Conservation (phyloP, 2,113 vertebrate species). For the Galemys pyrenaicus region DNA sequence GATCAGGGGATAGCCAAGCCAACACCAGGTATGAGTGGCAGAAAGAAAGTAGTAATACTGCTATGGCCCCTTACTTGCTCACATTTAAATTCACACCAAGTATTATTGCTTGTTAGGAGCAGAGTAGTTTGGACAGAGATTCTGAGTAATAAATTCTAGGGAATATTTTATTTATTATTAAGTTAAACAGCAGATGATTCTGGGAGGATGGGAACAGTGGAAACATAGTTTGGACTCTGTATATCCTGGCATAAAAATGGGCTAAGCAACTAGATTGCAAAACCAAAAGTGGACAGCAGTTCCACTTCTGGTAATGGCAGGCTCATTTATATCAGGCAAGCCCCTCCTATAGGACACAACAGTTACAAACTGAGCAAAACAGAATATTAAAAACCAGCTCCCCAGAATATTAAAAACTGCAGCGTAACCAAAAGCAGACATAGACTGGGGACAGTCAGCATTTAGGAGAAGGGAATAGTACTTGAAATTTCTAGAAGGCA, state of each 20-base stretch:
- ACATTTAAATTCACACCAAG: not conserved
- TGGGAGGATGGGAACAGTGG: not conserved
- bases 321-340: not conserved
- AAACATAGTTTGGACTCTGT: not conserved
- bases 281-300: not conserved
- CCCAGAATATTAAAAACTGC: not conserved
- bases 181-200: not conserved
- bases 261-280: not conserved
- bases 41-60: not conserved
- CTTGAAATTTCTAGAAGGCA: not conserved
- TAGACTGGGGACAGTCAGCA: not conserved
- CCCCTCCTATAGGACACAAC: not conserved
- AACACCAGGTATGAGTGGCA: slow-evolving; percentile 79
- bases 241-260: slow-evolving; percentile 20
- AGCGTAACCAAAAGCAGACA: not conserved
- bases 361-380: not conserved
- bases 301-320: not conserved
- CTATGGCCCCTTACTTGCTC: not conserved
- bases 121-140: not conserved
- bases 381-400: not conserved
- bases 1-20: slow-evolving; percentile 86
- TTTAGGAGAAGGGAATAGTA: not conserved
- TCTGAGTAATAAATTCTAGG: not conserved
- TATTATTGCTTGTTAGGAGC: not conserved
- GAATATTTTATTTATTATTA: slow-evolving; percentile 15